phyloP scores from a whole-genome alignment of 2,888 invertebrate species.

The Cerceris ruficornis region DNA sequence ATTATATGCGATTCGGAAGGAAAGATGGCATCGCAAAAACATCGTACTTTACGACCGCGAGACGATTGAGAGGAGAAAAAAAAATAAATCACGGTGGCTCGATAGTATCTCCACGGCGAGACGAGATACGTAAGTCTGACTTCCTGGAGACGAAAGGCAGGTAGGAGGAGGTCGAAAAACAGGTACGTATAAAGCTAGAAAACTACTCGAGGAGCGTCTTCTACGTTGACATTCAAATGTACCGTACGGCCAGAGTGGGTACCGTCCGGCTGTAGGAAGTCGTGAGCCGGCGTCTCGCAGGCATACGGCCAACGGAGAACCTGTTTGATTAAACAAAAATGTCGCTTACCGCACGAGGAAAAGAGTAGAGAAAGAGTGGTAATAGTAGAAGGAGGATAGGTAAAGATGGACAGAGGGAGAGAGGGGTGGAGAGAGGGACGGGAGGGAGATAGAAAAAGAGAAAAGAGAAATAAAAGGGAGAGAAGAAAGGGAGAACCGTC shows the following conservation, averaged over 20 bases:
- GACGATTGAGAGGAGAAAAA: neutral
- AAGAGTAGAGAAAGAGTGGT: conserved; percentile 39
- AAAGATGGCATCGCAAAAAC: neutral
- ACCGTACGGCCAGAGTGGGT: conserved; percentile 57
- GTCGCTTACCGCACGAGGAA: conserved; percentile 53
- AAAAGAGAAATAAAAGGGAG: conserved; percentile 14
- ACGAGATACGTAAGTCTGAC: neutral
- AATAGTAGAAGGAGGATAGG: conserved; percentile 25
- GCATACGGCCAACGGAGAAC: conserved; percentile 51
- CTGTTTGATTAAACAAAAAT: conserved; percentile 72
- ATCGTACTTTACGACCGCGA: neutral
- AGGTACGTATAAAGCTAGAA: conserved; percentile 30
- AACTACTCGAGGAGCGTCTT: conserved; percentile 29
- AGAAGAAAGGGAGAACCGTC: conserved; percentile 26
- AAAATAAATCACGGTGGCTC: neutral
- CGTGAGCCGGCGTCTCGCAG: conserved; percentile 47
- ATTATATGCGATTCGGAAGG: no score
- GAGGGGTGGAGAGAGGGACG: neutral
- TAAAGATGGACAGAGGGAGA: neutral
- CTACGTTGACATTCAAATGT: conserved; percentile 65
- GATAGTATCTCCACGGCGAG: neutral
- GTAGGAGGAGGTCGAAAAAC: conserved; percentile 35
- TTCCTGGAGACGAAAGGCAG: neutral
- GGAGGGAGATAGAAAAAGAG: conserved; percentile 18
- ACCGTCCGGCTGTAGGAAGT: conserved; percentile 57